Conservation (phyloP, 2,797 vertebrate species). For the Halcyon smyrnensis region DNA sequence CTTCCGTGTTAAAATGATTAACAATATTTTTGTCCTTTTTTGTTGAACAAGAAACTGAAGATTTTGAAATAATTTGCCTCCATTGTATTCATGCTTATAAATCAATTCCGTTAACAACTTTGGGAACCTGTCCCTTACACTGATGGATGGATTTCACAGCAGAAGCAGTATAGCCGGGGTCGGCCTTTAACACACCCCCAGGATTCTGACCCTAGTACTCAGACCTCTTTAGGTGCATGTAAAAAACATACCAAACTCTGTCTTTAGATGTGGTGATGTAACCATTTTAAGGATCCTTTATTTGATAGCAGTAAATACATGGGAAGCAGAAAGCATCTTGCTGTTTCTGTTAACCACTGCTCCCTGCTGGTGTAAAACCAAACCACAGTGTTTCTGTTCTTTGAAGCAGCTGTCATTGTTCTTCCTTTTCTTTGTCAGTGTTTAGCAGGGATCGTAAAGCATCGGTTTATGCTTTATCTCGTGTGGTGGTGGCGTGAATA, state of each 20-base stretch:
- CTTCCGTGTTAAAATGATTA: background rate
- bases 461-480: background rate
- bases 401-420: background rate
- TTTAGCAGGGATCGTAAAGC: background rate
- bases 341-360: constrained; percentile 28
- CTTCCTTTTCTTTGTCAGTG: background rate
- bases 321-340: background rate
- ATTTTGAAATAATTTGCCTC: background rate
- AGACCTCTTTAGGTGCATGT: background rate
- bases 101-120: background rate
- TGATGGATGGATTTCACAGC: background rate
- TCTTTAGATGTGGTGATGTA: rapidly evolving
- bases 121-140: background rate
- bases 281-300: background rate
- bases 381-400: background rate
- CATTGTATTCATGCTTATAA: background rate
- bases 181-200: background rate
- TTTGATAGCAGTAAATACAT: background rate
- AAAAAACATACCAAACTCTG: background rate
- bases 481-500: background rate
- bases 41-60: background rate
- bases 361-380: constrained; percentile 32
- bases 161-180: background rate
- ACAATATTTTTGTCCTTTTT: background rate
- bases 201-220: background rate